Percentiles rank a stretch among this genome's conserved stretches.
Conservation (phyloP, 2,888 invertebrate genomes). For the Reticulitermes lucifugus region DNA sequence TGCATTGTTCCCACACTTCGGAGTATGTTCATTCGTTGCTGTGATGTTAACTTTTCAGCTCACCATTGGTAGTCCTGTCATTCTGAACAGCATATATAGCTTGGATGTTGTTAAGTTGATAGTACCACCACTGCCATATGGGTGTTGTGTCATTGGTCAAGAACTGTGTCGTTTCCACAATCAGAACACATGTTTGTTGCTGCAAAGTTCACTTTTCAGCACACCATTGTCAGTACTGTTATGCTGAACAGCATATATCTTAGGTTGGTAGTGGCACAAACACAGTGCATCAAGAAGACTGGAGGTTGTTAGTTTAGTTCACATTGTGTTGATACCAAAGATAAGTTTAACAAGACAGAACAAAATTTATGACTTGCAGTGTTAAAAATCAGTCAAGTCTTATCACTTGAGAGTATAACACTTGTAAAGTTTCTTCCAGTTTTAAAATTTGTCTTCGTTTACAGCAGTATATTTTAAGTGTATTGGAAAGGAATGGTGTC, state of each 20-base stretch:
- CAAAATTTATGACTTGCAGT: constrained; percentile 16
- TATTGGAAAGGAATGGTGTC: neutral
- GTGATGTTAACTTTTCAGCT: neutral
- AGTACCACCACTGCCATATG: constrained; percentile 16
- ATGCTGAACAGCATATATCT: neutral
- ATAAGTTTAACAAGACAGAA: neutral
- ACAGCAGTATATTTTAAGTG: constrained; percentile 5
- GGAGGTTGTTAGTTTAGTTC: constrained; percentile 26
- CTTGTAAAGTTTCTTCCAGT: neutral
- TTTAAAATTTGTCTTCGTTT: constrained; percentile 15
- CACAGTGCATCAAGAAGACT: constrained; percentile 31
- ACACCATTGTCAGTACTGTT: constrained; percentile 29
- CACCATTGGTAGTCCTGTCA: constrained; percentile 19
- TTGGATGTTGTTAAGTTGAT: no score
- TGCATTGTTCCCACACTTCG: constrained; percentile 4
- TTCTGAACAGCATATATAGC: neutral
- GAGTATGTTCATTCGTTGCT: neutral
- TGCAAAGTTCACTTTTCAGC: neutral
- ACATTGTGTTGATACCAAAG: constrained; percentile 30
- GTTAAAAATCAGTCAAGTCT: constrained; percentile 8
- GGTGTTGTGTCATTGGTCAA: neutral
- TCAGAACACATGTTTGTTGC: constrained; percentile 3
- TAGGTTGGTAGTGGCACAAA: constrained; percentile 29
- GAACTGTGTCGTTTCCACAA: constrained; percentile 1
- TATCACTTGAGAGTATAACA: neutral